Evolutionary conservation across 2,113 vertebrate genomes (phyloP).

Genomic region (Tupaia chinensis): DNA sequence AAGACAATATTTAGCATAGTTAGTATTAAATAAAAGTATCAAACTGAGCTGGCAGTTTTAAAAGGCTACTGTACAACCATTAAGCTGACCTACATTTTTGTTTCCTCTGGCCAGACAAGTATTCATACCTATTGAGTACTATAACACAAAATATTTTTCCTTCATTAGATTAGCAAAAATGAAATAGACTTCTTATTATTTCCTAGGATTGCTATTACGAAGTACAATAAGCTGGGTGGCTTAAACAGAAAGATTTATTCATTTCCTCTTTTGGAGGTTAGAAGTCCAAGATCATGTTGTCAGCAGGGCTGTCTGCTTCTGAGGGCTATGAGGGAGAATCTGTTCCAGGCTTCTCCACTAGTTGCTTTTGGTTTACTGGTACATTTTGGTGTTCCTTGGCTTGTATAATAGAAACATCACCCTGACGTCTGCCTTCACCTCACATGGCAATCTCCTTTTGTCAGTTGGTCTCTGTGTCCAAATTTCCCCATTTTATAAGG

Average conservation of each 20-base stretch:
- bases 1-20: neutral
- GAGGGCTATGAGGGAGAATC: neutral
- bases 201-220: neutral
- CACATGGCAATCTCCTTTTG: neutral
- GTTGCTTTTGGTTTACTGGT: neutral
- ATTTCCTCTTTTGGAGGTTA: neutral
- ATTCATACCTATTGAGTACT: neutral
- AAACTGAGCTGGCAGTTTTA: neutral
- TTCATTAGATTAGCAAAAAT: neutral
- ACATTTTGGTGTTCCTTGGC: neutral
- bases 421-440: neutral
- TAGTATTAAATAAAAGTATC: conserved; percentile 41
- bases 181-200: conserved; percentile 11
- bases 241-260: neutral
- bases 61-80: neutral
- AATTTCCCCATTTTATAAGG: neutral
- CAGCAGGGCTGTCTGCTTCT: neutral
- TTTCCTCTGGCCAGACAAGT: neutral
- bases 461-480: neutral
- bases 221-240: neutral
- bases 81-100: neutral
- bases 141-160: neutral
- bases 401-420: neutral
- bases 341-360: neutral
- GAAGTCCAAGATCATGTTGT: neutral